Base-by-base conservation (phyloP, 2,113 vertebrate species). In the Dendrocopos noguchii region DNA sequence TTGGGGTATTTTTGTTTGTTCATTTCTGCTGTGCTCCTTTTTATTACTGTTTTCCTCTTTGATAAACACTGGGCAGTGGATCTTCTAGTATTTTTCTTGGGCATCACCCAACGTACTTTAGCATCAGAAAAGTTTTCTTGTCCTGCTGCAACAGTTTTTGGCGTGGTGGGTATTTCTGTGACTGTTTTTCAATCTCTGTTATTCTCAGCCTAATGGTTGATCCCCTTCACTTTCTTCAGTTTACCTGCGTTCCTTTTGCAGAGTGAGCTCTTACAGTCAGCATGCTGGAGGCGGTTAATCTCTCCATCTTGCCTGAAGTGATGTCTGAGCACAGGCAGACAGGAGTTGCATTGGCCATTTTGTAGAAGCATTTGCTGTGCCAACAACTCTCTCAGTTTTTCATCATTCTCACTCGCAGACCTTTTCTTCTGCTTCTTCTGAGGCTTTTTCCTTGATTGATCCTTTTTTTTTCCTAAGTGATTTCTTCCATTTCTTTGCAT, bases 321-420 rank as follows among this genome's bases (percentile, higher is more conserved):
- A 18, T 77, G 74, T 13, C 60, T 80, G 84, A 91, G 53, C 60
- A 67, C n/a, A 60, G 39, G 36, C 88, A 84, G n/a, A 56, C 72
- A 89, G 27, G 87, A 93, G 52, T 85, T 66, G 60, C 12, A 18
- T 8, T 29, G 64, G 66, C 82, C 55, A 47, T 91, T 93, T 82
- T 87, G 79, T 47, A 34, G 87, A 71, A 89, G 29, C 56, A 28
- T 56, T 92, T 94, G 81, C 73, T 83, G 60, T 89, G 53, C 52
- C 77, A 75, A 36, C 55, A 77, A 10, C 28, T 81, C 28, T 61
- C 57, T 60, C 27, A 28, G 46, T 88, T 93, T 27, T 89, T 92
- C 55, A 64, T 20, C 21, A 2, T 88, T 86, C 70, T 85, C 42
- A 44, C 24, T 61, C 63, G 65, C 63, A 50, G 11, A 5, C 75